Base-by-base conservation (phyloP, 2,888 invertebrate genomes). In the Oscheius sp. region DNA sequence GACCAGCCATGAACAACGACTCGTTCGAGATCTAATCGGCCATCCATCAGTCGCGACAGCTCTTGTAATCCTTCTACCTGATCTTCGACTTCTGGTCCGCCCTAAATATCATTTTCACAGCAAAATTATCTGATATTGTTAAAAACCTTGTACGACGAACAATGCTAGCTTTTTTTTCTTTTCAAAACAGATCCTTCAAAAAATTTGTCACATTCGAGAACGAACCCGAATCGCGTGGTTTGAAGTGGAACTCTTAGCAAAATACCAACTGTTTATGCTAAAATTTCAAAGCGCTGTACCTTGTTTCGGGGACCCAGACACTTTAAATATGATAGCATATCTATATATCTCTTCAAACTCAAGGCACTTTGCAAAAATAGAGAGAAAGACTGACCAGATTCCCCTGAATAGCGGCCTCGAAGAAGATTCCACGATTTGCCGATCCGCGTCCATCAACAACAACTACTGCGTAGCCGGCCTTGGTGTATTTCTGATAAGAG, bases 1-100 rank as follows among this genome's bases (percentile, higher is more conserved):
- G 97, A 97, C 97, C 98, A 99, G 0, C 99, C 99, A 89, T 96
- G 96, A 84, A 99, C 95, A 0, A 95, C 97, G 13, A 99, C 93
- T 62, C 98, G 92, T 83, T 92, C 93, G 92, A 96, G 92, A 89
- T 99, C 99, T 78, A 72, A 48, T 11, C 33, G 21, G 2, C 21
- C 85, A 42, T 71, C 76, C 21, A 55, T 70, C 2, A 66, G 58
- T 65, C 65, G 68, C 2, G 68, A 93, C 74, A 97, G 90, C 93
- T 94, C 94, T 83, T 93, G 93, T 65, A 99, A 90, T 0, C 96
- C 96, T 91, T 98, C 96, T 2, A 96, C 94, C 92, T 99, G 97
- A 90, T 98, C 97, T 55, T 93, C 93, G 65, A 98, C 90, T 89
- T 98, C 98, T 2, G 96, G 94, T 42, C 94, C 94, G 0, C 98